Percentiles rank a stretch among this genome's conserved stretches.
Evolutionary conservation across 2,888 invertebrate species (phyloP).

Genomic region (Clunio marinus): DNA sequence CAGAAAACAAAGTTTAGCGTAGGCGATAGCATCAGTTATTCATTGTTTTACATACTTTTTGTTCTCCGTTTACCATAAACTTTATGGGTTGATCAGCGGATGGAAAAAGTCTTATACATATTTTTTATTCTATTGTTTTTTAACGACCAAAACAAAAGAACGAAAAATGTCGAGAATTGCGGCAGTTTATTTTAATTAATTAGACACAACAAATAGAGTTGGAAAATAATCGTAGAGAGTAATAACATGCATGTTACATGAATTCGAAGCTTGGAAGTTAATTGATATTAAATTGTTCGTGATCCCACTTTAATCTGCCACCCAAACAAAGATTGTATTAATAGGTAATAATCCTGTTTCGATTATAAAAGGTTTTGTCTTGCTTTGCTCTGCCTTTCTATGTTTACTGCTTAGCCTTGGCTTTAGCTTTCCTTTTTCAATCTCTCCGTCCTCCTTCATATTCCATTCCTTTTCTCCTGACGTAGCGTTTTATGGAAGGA

Average conservation of each 20-base stretch:
- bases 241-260: constrained; percentile 5
- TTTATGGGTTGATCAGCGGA: background rate
- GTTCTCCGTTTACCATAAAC: too few relatives aligned
- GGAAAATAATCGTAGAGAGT: background rate
- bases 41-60: constrained; percentile 17
- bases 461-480: too few relatives aligned
- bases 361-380: background rate
- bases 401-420: too few relatives aligned
- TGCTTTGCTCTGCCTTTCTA: background rate
- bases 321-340: background rate
- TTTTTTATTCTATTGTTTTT: too few relatives aligned
- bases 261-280: constrained; percentile 10
- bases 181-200: constrained; percentile 22
- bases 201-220: constrained; percentile 17
- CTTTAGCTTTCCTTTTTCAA: too few relatives aligned
- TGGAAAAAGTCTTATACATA: too few relatives aligned
- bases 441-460: too few relatives aligned
- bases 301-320: constrained; percentile 30
- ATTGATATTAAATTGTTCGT: constrained; percentile 37
- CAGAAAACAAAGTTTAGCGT: background rate
- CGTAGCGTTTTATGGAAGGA: too few relatives aligned
- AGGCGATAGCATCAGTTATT: constrained; percentile 8
- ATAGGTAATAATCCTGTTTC: constrained; percentile 14
- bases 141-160: background rate
- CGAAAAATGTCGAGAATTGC: background rate